Base-by-base conservation (phyloP, 2,797 vertebrate genomes). In the Alosa sapidissima region DNA sequence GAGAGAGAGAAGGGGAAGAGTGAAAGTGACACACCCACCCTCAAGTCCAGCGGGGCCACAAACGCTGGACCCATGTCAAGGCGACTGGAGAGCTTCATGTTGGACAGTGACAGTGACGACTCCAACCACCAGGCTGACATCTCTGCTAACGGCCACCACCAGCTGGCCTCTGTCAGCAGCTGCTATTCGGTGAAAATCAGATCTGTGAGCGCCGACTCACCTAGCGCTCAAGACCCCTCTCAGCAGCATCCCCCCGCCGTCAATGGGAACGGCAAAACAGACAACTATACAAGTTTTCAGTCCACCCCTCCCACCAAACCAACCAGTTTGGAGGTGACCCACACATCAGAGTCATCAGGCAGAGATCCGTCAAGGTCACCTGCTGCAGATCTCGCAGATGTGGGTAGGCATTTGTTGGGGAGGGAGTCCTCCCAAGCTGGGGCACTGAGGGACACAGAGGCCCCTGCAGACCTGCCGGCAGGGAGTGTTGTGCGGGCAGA, bases 41-140 rank as follows among this genome's bases (percentile, higher is more conserved):
- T 82, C 41, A 87, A 85, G 72, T 51, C 87, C 81, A 85, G 72
- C 1, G 6, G 87, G 52, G 84, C 82, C 45, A 87, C 95, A 84
- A 96, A 95, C 91, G 95, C 95, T 3, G 95, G 95, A 3, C 95
- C 95, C 21, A 96, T 96, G 87, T 96, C 95, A 85, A 93, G 94
- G 86, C 94, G 95, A 85, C 88, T 96, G 85, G 95, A 96, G 92
- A 94, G 91, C 89, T 96, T 95, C 89, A 89, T 96, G 87, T 91
- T 90, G 86, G 95, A 96, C 85, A 95, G 94, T 51, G 95, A 96
- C 89, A 93, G 90, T 83, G 95, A 95, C 14, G 94, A 95, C 87
- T 87, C 89, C 16, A 86, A 87, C 62, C 81, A 81, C 54, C 94
- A 90, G 91, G 92, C 72, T 19, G 72, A 90, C 62, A 88, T 88